A percentile compares a stretch with the other conserved stretches of the same genome.
phyloP scores from a whole-genome alignment of 2,113 vertebrate species.

The Rhinichthys klamathensis region DNA sequence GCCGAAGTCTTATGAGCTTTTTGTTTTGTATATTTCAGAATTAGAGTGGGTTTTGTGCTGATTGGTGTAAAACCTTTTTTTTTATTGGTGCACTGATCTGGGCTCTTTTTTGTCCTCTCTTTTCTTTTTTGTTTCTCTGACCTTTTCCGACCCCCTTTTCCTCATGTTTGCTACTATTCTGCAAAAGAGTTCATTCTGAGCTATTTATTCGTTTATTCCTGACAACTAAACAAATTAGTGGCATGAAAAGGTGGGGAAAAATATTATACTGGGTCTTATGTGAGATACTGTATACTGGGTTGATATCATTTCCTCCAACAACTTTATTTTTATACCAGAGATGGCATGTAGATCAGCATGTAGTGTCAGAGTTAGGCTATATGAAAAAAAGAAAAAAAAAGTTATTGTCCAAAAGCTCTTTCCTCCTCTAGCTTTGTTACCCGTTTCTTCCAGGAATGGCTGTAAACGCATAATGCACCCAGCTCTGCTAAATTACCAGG shows the following conservation, averaged over 20 bases:
- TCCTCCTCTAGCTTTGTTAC: conserved; percentile 6
- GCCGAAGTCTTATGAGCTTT: background rate
- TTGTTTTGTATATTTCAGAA: background rate
- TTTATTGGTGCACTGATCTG: background rate
- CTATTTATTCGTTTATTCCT: background rate
- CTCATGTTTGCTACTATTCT: conserved; percentile 9
- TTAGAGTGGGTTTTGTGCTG: background rate
- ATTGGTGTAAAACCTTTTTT: no score
- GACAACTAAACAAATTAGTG: background rate
- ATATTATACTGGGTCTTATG: background rate
- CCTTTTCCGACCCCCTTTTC: conserved; percentile 20
- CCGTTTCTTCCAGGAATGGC: conserved; percentile 5
- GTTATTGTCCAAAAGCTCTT: no score
- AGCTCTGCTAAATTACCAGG: conserved; percentile 20
- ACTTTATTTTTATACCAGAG: background rate
- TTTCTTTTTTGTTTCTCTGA: conserved; percentile 39
- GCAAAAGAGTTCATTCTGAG: conserved; percentile 24
- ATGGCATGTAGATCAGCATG: no score
- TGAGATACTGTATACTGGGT: background rate
- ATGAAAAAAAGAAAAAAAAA: background rate
- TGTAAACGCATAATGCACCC: conserved; percentile 28
- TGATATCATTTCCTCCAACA: background rate
- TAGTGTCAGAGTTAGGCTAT: background rate
- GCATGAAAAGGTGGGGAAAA: background rate
- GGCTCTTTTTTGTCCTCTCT: background rate